Percentiles rank a stretch among this genome's conserved stretches.
Evolutionary conservation across 1,140 invertebrate species (phyloP).

Genomic region (Dryas iulia): DNA sequence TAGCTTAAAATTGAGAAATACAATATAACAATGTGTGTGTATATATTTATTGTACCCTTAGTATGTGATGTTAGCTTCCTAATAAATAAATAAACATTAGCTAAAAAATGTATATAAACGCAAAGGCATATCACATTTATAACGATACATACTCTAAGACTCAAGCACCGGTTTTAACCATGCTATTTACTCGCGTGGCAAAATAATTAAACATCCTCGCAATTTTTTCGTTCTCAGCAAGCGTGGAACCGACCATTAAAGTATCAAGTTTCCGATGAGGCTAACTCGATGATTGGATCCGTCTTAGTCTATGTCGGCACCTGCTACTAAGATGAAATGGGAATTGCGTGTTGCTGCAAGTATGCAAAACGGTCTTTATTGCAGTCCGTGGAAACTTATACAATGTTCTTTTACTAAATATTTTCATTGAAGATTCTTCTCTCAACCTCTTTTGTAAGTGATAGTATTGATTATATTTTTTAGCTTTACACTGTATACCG

Average conservation of each 20-base stretch:
- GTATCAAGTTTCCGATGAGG: conserved; percentile 64
- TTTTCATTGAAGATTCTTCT: no score
- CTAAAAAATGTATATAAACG: no score
- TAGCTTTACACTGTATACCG: no score
- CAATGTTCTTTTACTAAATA: background rate
- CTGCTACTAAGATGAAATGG: conserved; percentile 40
- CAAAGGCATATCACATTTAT: background rate
- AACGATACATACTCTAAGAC: background rate
- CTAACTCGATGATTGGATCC: conserved; percentile 70
- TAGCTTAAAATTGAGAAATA: no score
- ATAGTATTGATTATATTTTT: no score
- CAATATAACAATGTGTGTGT: no score
- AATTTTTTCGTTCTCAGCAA: conserved; percentile 58
- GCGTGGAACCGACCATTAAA: conserved; percentile 63
- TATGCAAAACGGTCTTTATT: conserved; percentile 22
- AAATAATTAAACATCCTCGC: conserved; percentile 60
- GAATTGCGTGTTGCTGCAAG: conserved; percentile 19
- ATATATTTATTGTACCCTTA: no score
- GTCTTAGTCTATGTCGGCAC: conserved; percentile 49
- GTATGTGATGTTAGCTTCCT: no score
- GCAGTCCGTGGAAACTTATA: background rate
- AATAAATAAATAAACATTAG: no score
- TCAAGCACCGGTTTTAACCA: conserved; percentile 16
- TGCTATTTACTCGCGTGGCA: conserved; percentile 61
- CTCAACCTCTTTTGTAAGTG: no score